These are phyloP conservation scores for Halocynthia aurantium DNA, from an alignment of 23 tunicate species.

Conservation along the genomic window DNA sequence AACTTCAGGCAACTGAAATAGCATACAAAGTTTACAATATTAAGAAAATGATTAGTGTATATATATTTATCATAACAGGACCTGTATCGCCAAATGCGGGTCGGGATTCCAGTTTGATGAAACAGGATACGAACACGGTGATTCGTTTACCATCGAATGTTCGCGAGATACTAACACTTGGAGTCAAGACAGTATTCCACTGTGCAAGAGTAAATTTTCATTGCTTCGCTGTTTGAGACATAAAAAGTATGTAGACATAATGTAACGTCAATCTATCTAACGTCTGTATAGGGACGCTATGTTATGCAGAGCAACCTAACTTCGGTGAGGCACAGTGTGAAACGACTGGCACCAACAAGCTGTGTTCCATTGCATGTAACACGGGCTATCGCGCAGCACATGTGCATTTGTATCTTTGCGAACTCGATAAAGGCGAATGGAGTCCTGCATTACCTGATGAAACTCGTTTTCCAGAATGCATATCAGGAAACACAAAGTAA, in stretches of 20 bases:
- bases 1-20: too few species aligned
- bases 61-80: slow-evolving; percentile 28
- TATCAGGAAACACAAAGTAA: slow-evolving; percentile 70
- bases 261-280: too few species aligned
- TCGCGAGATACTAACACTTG: too few species aligned
- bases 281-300: slow-evolving; percentile 30
- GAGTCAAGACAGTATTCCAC: too few species aligned
- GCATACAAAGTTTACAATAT: too few species aligned
- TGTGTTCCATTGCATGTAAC: slow-evolving; percentile 69
- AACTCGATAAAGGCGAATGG: slow-evolving; percentile 80
- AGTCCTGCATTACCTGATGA: slow-evolving; percentile 57
- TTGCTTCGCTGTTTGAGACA: too few species aligned
- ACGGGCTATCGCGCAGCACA: slow-evolving; percentile 81
- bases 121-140: too few species aligned
- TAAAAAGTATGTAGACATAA: too few species aligned
- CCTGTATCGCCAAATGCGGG: slow-evolving; percentile 95
- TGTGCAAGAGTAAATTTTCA: too few species aligned
- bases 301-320: slow-evolving; percentile 63
- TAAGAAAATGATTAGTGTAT: neutral
- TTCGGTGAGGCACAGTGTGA: slow-evolving; percentile 55
- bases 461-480: slow-evolving; percentile 64
- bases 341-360: slow-evolving; percentile 46
- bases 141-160: too few species aligned
- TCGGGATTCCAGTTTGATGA: slow-evolving; percentile 69
- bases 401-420: slow-evolving; percentile 87